These are phyloP conservation scores for Griposia aprilina DNA, from an alignment of 2,888 invertebrate genomes.

Conservation along the genomic window DNA sequence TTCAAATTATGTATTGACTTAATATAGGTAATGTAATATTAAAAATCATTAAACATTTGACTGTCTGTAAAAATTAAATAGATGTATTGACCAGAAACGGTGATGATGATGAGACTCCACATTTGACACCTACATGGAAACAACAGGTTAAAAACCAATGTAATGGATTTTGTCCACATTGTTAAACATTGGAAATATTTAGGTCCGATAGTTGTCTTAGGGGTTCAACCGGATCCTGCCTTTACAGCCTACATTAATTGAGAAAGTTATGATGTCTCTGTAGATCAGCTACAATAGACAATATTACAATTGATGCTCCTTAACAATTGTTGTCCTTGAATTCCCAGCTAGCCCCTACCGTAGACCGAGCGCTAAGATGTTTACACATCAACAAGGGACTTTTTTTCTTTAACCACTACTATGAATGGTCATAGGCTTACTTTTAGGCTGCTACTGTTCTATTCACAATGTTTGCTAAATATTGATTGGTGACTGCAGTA, in stretches of 20 bases:
- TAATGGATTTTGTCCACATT: background rate
- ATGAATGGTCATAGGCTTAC: background rate
- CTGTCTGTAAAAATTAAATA: background rate
- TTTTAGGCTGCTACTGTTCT: background rate
- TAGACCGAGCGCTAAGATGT: too few relatives aligned
- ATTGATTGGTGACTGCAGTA: background rate
- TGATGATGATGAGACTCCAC: too few relatives aligned
- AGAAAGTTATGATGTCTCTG: background rate
- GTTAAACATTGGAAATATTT: background rate
- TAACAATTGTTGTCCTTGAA: too few relatives aligned
- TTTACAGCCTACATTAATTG: background rate
- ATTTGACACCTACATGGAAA: background rate
- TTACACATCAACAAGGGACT: too few relatives aligned
- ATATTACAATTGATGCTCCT: background rate
- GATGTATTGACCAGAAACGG: background rate
- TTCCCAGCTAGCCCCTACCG: too few relatives aligned
- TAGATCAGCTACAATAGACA: background rate
- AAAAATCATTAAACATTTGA: too few relatives aligned
- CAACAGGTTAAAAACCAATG: background rate
- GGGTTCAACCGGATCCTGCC: background rate
- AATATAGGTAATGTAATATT: too few relatives aligned
- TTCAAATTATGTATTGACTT: too few relatives aligned
- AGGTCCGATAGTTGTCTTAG: background rate
- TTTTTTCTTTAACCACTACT: background rate
- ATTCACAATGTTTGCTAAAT: background rate